Evolutionary conservation across 2,113 vertebrate genomes (phyloP).

Genomic region (Ochotona princeps): DNA sequence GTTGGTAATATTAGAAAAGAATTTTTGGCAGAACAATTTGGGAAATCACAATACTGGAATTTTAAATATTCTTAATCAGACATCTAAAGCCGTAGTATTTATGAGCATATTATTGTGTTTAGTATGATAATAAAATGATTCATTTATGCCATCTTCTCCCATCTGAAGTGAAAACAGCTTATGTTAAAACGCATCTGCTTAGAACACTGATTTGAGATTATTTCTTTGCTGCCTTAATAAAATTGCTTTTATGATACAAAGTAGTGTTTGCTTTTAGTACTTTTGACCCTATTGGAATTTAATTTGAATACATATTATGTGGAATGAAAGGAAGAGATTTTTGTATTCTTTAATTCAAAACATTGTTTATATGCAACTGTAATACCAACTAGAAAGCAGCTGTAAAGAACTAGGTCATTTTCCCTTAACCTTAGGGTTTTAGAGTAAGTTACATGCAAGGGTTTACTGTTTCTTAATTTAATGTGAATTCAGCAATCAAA

Average conservation of each 20-base stretch:
- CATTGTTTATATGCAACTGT: neutral
- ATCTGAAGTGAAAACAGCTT: constrained; percentile 28
- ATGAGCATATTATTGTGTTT: constrained; percentile 15
- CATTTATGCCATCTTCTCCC: neutral
- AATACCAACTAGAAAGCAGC: neutral
- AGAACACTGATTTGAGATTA: constrained; percentile 1
- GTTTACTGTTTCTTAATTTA: neutral
- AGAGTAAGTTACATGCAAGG: neutral
- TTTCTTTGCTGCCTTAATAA: constrained; percentile 22
- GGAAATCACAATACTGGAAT: constrained; percentile 40
- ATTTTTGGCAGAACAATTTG: constrained; percentile 16
- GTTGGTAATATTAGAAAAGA: neutral
- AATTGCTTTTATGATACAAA: constrained; percentile 34
- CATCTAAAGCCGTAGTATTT: neutral
- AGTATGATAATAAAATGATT: neutral
- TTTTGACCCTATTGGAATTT: constrained; percentile 9
- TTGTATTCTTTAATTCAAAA: constrained; percentile 37
- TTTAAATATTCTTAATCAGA: neutral
- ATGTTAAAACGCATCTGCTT: constrained; percentile 19
- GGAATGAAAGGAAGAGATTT: neutral
- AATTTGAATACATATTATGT: neutral
- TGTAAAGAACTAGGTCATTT: neutral
- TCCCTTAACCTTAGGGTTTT: neutral
- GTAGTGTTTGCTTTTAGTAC: neutral
- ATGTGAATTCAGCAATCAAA: neutral